A percentile compares a stretch with the other conserved stretches of the same genome.
These are phyloP conservation scores for Trachops cirrhosus DNA, from an alignment of 2,797 vertebrate genomes.

Conservation along the genomic window DNA sequence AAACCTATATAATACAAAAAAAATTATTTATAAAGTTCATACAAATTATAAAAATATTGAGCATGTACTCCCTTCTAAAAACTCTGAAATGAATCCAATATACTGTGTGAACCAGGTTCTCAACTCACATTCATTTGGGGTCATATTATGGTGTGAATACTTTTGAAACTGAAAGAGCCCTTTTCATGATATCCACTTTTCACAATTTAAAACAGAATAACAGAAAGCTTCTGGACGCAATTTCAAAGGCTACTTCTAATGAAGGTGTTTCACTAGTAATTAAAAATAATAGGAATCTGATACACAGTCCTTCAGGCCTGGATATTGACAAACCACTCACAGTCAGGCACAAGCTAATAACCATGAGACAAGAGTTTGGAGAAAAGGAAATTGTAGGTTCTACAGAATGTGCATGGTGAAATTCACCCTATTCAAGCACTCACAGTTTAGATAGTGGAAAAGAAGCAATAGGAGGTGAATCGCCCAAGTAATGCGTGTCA, in stretches of 20 bases:
- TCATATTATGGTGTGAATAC: background rate
- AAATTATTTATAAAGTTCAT: background rate
- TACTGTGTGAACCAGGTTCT: background rate
- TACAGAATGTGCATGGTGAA: background rate
- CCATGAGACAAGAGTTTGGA: background rate
- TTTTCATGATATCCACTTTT: background rate
- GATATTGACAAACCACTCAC: background rate
- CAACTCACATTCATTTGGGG: background rate
- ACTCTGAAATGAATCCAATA: background rate
- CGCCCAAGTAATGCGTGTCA: background rate
- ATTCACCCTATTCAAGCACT: background rate
- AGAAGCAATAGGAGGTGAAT: background rate
- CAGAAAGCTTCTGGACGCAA: background rate
- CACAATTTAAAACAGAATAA: background rate
- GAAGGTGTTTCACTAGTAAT: background rate
- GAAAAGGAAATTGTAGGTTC: background rate
- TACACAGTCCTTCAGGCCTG: background rate
- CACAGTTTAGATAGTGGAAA: background rate
- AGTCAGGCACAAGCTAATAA: background rate
- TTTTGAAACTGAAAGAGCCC: background rate
- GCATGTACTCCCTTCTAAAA: background rate
- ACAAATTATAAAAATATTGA: background rate
- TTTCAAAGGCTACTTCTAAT: constrained; percentile 15
- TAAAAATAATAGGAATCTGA: background rate
- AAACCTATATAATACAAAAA: background rate